Evolutionary conservation across 2,888 invertebrate genomes (phyloP), one percentile per base, ranked within the genome.

Genomic region (Cataglyphis livida): DNA sequence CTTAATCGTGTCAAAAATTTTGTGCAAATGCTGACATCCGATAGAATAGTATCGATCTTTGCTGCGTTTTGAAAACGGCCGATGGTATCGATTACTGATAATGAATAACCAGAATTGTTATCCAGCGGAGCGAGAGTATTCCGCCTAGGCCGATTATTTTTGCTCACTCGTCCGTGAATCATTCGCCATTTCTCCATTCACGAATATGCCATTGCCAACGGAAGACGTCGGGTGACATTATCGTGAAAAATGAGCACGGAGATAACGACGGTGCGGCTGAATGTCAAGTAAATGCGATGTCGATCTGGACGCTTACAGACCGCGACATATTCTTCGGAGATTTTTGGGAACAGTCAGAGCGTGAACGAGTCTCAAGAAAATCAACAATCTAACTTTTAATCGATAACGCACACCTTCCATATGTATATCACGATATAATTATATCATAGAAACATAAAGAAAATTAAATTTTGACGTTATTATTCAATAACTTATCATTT

Each of bases 261-360:
- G 82, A 84, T 88, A 83, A 90, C 84, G 85, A 89, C 83, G 82
- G 76, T 68, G 51, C 57, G 83, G 81, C 84, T 82, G 84, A 86
- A 88, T 89, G 88, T 90, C 87, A 88, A 68, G 83, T 83, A 82
- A 89, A 90, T 85, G 84, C 74, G 76, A 89, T 84, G 71, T 48
- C 57, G 70, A 83, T 44, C 48, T 62, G 44, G 54, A 25, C 82
- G 61, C 79, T 84, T 84, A 74, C 73, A 79, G 51, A 78, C 51
- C 65, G 57, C 59, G 48, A 76, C 81, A 41, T 62, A 74, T 82
- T 85, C 89, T 70, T 64, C 6, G 57, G 82, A 79, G 84, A 66
- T 62, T 38, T 57, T 68, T 38, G 28, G 25, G 0, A 0, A 51
- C 32, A 57, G 7, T 35, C 51, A 51, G 44, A 59, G 57, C 74